Base-by-base conservation (phyloP, 2,797 vertebrate genomes). In the Pipistrellus nathusii region DNA sequence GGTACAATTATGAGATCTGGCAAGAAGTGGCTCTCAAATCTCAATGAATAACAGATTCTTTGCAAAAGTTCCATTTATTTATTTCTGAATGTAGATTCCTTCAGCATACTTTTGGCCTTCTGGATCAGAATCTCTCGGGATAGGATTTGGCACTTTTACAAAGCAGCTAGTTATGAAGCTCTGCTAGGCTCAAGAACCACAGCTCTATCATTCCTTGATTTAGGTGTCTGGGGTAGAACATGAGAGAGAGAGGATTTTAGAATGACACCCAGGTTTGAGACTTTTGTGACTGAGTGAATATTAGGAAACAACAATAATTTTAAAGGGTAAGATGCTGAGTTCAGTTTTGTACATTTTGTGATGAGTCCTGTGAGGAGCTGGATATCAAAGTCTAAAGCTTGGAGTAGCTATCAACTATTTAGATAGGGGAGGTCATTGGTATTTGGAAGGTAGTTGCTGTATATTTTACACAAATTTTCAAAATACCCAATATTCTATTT, bases 171-270 rank as follows among this genome's bases (percentile, higher is more conserved):
- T 38, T 90, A 18, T 83, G 64, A 83, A 88, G 30, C 48, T 85
- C 62, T 93, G n/a, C 72, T 55, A 90, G 35, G 9, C 76, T 83
- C 51, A 92, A 93, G 55, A 92, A 64, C 17, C 55, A 78, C 27
- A 85, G 71, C 12, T 87, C 59, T 27, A 1, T 59, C 4, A 12
- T 7, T 7, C 48, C 48, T 95, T 92, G 27, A 91, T 62, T 76
- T 81, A 81, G 62, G 84, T 75, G 23, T 77, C 85, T 96, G 51
- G 20, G 15, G 17, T 90, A 18, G 46, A 59, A 66, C 4, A 38
- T 30, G 41, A 92, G 25, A 86, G n/a, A 93, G 59, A 35, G 53
- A 90, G 18, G 25, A 35, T 87, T 84, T 94, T 90, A 89, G 35
- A 41, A 38, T 13, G 57, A 46, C 41, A 44, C 17, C 14, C 25